Base-by-base conservation (phyloP, 2,888 invertebrate species). In the Orthosia cruda region DNA sequence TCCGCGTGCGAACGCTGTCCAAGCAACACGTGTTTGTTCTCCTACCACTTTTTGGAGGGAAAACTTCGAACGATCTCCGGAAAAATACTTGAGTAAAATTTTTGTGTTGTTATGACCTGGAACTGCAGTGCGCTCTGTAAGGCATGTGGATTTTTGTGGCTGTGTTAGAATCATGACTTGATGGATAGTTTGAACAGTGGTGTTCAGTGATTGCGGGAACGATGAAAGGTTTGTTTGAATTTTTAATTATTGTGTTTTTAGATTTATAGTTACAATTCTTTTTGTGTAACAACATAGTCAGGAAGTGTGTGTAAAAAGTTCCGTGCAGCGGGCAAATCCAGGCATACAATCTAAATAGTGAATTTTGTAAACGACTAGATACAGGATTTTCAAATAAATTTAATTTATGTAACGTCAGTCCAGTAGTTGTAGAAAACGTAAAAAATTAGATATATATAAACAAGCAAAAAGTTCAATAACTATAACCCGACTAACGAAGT, bases 201-300 rank as follows among this genome's bases (percentile, higher is more conserved):
- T 84, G 89, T 88, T 84, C 80, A 87, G 85, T 89, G 89, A 88
- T 77, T 77, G 83, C 84, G 84, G 85, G 87, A 57, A 93, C 74
- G 76, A 95, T 95, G 95, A 93, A 89, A 93, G 95, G 95, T 95
- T 87, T 74, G 92, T 89, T 61, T 52, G 0, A 20, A 54, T 4
- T 40, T 49, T 45, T n/a, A 26, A 57, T 45, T 54, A 4, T 13
- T 20, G 0, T 18, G 26, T 63, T 32, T 74, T 23, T 9, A 2
- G 0, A 45, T 5, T 1, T 4, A 26, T 15, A 18, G 4, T 2
- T n/a, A 13, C n/a, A 23, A 0, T 40, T 15, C 9, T 32, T 40
- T 40, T 9, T 40, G 7, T 40, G 0, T 32, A 32, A 32, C 9
- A 9, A 40, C 40, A 9, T 40, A 9, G 9, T 40, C 40, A 40